A percentile compares a stretch with the other conserved stretches of the same genome.
Conservation (phyloP, 1,140 invertebrate species). For the Drosophila lacteicornis region DNA sequence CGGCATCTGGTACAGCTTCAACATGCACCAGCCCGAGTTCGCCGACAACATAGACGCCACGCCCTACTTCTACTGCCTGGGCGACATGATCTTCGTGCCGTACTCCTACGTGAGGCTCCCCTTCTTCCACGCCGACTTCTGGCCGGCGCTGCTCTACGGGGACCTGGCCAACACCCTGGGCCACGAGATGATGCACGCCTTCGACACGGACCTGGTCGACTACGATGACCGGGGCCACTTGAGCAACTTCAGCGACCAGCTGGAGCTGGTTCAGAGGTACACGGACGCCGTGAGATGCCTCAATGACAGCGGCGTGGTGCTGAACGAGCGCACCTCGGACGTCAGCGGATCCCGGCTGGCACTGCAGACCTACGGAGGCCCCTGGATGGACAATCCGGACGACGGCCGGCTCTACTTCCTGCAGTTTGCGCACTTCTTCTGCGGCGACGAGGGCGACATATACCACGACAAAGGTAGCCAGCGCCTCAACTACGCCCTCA, state of each 20-base stretch:
- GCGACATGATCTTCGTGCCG: constrained; percentile 73
- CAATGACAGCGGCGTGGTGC: constrained; percentile 42
- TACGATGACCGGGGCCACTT: constrained; percentile 62
- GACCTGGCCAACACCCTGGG: constrained; percentile 73
- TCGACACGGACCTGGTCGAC: constrained; percentile 68
- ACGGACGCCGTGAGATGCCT: constrained; percentile 42
- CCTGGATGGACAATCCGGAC: constrained; percentile 12
- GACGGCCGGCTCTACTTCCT: constrained; percentile 67
- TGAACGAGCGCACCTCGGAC: constrained; percentile 67
- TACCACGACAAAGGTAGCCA: constrained; percentile 93
- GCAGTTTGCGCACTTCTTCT: constrained; percentile 79
- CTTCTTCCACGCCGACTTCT: constrained; percentile 64
- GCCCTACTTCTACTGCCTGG: constrained; percentile 73
- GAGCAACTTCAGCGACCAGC: constrained; percentile 59
- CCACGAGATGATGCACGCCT: constrained; percentile 74
- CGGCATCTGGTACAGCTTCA: constrained; percentile 67
- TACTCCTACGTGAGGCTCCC: constrained; percentile 73
- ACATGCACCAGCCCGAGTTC: constrained; percentile 66
- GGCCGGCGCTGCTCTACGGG: constrained; percentile 68
- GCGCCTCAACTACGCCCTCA: constrained; percentile 91
- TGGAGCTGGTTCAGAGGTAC: constrained; percentile 35
- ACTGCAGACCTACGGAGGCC: constrained; percentile 53
- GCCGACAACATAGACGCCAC: constrained; percentile 71
- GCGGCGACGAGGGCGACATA: constrained; percentile 85
- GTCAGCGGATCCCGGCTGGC: constrained; percentile 75